Conservation (phyloP, 2,888 invertebrate species). For the Andricus curvator region DNA sequence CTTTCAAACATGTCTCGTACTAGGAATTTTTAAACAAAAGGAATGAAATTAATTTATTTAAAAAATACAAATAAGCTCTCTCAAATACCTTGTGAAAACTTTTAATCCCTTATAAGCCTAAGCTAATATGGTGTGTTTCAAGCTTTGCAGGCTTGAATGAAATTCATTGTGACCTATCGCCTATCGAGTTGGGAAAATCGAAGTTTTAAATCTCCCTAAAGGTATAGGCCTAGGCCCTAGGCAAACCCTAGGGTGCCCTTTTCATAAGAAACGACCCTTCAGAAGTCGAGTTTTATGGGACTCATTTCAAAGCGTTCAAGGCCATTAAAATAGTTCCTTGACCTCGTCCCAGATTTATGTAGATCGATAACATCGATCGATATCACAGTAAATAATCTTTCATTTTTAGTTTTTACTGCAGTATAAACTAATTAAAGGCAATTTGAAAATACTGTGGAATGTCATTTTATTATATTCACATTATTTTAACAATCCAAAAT, state of each 20-base stretch:
- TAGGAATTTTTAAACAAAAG: not conserved
- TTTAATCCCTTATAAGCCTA: not conserved
- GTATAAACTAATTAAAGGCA: too few relatives aligned
- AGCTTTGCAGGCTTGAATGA: not conserved
- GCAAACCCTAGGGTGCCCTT: not conserved
- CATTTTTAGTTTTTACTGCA: too few relatives aligned
- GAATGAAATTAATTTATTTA: too few relatives aligned
- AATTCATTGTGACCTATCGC: conserved; percentile 7
- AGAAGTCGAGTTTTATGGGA: not conserved
- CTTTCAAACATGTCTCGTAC: not conserved
- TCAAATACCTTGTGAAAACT: not conserved
- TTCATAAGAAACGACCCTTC: not conserved
- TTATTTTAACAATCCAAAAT: too few relatives aligned
- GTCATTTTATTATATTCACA: too few relatives aligned
- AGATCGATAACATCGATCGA: not conserved
- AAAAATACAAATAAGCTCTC: too few relatives aligned
- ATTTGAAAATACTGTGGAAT: too few relatives aligned
- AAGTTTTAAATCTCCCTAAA: not conserved
- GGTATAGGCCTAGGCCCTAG: not conserved
- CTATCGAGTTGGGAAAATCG: not conserved
- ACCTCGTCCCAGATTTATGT: not conserved
- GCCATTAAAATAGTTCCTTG: not conserved
- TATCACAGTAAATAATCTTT: too few relatives aligned
- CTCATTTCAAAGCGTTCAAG: not conserved
- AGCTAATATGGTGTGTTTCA: not conserved